Base-by-base conservation (phyloP, 53 echinoderm and acorn worm species). In the Stichopus horrens region DNA sequence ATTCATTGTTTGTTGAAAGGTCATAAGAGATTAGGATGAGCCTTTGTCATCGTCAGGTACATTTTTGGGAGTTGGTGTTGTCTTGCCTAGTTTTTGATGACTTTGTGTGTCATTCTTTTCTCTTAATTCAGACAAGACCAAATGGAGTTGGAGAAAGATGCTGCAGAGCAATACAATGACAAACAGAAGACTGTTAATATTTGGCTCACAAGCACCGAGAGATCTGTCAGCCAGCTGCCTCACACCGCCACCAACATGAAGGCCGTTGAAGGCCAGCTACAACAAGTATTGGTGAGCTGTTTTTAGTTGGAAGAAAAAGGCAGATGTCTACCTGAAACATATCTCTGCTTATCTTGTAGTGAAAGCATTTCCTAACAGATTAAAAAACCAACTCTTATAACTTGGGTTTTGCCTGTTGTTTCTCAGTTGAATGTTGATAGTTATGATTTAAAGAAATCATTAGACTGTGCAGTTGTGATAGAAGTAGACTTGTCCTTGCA, bases 191-290 rank as follows among this genome's bases (percentile, higher is more conserved):
- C 95, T 9, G 92, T 90, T 8, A 94, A 94, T 52, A 76, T 84
- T 52, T 99, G 95, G 95, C 80, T 99, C 88, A 95, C 94, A 18
- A 96, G 87, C 21, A 96, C 88, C 74, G 99, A 99, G 79, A 91
- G 94, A 67, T 87, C 90, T 75, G 67, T 93, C 63, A 88, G 84
- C 74, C 99, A 99, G 83, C 91, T 96, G 9, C 94, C 92, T 14
- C 96, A 92, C 16, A 89, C 86, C 52, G 96, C 93, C 63, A 93
- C 90, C 54, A 94, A 99, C 53, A 80, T 96, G 21, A 90, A 94
- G 57, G 93, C 88, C 81, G 92, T 99, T 9, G 93, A 99, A 83
- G 88, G 86, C 78, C 99, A 99, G 76, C 92, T 95, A 0, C 88
- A 96, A 75, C 94, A 99, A 92, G 92, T 93, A 60, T 89, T 91